These are phyloP conservation scores for Cinclus cinclus DNA, from an alignment of 2,113 vertebrate species.

Conservation along the genomic window DNA sequence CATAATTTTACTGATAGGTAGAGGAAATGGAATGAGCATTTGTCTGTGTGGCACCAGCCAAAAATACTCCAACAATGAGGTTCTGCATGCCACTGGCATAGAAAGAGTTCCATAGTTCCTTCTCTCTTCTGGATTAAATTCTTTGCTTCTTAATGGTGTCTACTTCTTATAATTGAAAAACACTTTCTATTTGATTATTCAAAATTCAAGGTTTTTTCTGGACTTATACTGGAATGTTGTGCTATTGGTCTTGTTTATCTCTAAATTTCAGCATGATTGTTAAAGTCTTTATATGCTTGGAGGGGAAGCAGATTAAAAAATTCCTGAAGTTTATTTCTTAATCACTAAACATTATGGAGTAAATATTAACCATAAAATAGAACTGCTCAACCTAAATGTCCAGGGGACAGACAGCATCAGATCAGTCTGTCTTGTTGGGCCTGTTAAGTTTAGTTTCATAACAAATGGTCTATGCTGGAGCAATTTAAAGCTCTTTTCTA, in stretches of 20 bases:
- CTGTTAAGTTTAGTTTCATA: background rate
- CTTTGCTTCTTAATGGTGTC: background rate
- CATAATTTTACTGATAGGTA: background rate
- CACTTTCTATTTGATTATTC: background rate
- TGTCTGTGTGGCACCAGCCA: background rate
- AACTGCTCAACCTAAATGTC: background rate
- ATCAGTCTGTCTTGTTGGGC: background rate
- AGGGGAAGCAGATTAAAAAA: background rate
- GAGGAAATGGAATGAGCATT: background rate
- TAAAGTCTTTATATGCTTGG: background rate
- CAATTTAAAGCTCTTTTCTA: background rate
- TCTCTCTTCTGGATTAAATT: background rate
- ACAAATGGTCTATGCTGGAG: background rate
- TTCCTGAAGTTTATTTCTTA: background rate
- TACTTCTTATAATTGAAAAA: background rate
- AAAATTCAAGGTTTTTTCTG: background rate
- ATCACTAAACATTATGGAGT: background rate
- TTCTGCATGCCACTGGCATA: background rate
- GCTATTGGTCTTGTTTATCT: background rate
- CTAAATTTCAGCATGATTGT: background rate
- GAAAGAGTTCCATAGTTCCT: background rate
- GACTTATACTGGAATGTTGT: background rate
- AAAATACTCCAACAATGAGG: background rate
- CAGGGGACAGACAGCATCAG: background rate
- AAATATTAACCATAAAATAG: background rate